Evolutionary conservation across 2,797 vertebrate genomes (phyloP).

Genomic region (Lindbergichthys nudifrons): DNA sequence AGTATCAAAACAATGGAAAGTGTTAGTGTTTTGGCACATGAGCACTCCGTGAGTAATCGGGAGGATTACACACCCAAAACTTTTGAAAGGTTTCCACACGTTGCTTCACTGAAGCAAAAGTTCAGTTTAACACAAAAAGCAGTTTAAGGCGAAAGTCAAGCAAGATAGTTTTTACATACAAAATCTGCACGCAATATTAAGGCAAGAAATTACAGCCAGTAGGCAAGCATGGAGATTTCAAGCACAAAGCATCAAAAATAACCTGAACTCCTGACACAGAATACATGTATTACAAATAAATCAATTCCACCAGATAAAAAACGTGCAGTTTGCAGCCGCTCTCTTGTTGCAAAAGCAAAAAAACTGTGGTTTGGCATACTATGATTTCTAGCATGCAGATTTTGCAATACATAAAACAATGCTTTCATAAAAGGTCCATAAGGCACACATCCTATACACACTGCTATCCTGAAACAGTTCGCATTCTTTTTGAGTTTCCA

Average conservation of each 20-base stretch:
- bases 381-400: slow-evolving; percentile 47
- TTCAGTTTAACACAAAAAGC: slow-evolving; percentile 41
- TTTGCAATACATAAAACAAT: slow-evolving; percentile 39
- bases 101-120: slow-evolving; percentile 64
- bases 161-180: slow-evolving; percentile 64
- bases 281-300: slow-evolving; percentile 16
- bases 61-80: slow-evolving; percentile 24
- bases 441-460: slow-evolving; percentile 69
- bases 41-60: slow-evolving; percentile 26
- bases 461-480: slow-evolving; percentile 26
- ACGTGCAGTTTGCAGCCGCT: slow-evolving; percentile 40
- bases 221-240: slow-evolving; percentile 46
- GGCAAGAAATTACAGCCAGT: slow-evolving; percentile 55
- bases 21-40: slow-evolving; percentile 60
- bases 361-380: slow-evolving; percentile 17
- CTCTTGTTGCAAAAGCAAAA: slow-evolving; percentile 24
- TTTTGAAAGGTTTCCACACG: slow-evolving; percentile 26
- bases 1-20: slow-evolving; percentile 28
- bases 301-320: slow-evolving; percentile 27
- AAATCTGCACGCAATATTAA: slow-evolving; percentile 62
- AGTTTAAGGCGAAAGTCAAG: slow-evolving; percentile 62
- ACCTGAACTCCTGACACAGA: slow-evolving; percentile 36
- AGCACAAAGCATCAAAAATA: slow-evolving; percentile 59
- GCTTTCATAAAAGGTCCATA: slow-evolving; percentile 55
- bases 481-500: slow-evolving; percentile 23